These are phyloP conservation scores for Oryzaephilus surinamensis DNA, from an alignment of 1,140 invertebrate genomes.

Conservation along the genomic window DNA sequence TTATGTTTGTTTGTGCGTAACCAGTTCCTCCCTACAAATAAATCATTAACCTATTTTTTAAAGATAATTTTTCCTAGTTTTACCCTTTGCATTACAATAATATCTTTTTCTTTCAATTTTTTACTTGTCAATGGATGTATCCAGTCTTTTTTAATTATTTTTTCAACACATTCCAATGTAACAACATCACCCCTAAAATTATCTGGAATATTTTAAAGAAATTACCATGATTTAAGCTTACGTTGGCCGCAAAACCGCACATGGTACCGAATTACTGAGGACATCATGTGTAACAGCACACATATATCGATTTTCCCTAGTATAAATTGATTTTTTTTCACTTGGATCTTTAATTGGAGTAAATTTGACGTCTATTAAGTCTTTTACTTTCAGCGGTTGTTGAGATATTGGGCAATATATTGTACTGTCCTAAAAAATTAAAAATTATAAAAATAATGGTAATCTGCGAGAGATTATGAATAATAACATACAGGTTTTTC, in stretches of 20 bases:
- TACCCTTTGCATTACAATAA: conserved; percentile 83
- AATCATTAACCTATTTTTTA: conserved; percentile 6
- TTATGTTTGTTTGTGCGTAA: conserved; percentile 77
- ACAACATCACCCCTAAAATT: conserved; percentile 81
- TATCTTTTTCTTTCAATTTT: conserved; percentile 84
- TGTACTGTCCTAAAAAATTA: conserved; percentile 54
- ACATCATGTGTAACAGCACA: conserved; percentile 96
- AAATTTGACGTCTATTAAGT: conserved; percentile 90
- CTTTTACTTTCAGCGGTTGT: conserved; percentile 81
- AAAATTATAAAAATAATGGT: conserved; percentile 8
- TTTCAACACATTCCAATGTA: conserved; percentile 93
- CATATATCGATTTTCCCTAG: conserved; percentile 86
- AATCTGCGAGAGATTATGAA: too few species aligned
- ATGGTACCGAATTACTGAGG: conserved; percentile 87
- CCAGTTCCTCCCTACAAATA: conserved; percentile 81
- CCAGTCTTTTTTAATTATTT: conserved; percentile 95
- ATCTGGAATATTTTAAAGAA: conserved; percentile 1
- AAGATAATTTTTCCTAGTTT: conserved; percentile 18
- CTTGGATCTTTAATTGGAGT: conserved; percentile 78
- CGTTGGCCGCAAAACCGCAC: conserved; percentile 84
- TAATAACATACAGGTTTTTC: conserved; percentile 67
- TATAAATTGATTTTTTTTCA: conserved; percentile 70
- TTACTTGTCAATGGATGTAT: conserved; percentile 85
- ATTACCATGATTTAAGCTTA: conserved; percentile 41
- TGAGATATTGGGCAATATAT: conserved; percentile 93